Evolutionary conservation across 2,113 vertebrate genomes (phyloP), one percentile per base, ranked within the genome.

Genomic region (Prietella phreatophila): DNA sequence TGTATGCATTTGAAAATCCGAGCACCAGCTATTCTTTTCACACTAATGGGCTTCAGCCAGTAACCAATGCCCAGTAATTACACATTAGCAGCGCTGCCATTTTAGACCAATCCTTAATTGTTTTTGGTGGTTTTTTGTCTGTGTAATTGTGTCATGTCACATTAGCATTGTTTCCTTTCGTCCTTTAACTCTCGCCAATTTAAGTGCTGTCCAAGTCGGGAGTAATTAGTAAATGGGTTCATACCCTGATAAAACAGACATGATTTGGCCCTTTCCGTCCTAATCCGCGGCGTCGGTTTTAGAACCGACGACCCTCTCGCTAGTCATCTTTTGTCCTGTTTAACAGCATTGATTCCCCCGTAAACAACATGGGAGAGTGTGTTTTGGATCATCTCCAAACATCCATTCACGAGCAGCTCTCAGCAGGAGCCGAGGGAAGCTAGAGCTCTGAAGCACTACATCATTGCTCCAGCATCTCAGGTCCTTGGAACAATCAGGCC

Each of bases 321-420:
- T 19, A 15, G 69, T 17, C 61, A 20, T 86, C 80, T 55, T 87
- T 71, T 82, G 83, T 78, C 69, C 42, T 81, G 58, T 65, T 87
- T 90, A 75, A 67, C 33, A 25, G 69, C 89, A 89, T 85, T 53
- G 86, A 89, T 87, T 84, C 42, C 83, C 20, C 56, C 58, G 79
- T 86, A 87, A 87, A 87, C 87, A 88, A 89, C 84, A 91, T 69
- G 36, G 83, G 20, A 75, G 82, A 90, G 85, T 87, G 89, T 39
- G 71, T 88, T 80, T 85, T 88, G 91, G 91, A 91, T 65, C 22
- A 5, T 83, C 86, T 92, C 91, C 91, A 91, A 86, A 84, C 84
- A 82, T 87, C 65, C 79, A 76, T 88, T 90, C 83, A 84, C 47
- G 42, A 84, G 83, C 42, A 22, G 39, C 19, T 89, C 82, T 87